These are phyloP conservation scores for Channa argus DNA, from an alignment of 2,113 vertebrate genomes.

Conservation along the genomic window DNA sequence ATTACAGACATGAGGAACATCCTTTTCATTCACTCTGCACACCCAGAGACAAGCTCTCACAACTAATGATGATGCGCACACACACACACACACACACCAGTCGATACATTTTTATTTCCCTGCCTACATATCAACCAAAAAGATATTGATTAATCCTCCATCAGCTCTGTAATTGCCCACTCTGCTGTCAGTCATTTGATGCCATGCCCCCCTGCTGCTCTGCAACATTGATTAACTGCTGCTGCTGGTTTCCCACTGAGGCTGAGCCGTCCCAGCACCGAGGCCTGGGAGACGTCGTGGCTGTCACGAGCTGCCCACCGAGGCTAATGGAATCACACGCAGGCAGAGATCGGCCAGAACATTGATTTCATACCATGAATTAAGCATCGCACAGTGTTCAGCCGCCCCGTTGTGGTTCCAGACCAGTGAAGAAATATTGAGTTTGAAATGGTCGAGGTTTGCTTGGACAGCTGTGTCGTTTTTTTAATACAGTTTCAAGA, in stretches of 20 bases:
- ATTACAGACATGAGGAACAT: constrained; percentile 1
- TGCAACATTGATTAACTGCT: constrained; percentile 45
- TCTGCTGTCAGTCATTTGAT: constrained; percentile 44
- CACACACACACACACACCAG: background rate
- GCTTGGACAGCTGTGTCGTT: background rate
- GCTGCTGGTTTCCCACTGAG: background rate
- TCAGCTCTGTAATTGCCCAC: constrained; percentile 26
- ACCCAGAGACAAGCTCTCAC: background rate
- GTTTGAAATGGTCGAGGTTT: constrained; percentile 16
- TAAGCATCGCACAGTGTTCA: background rate
- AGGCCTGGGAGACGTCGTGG: background rate
- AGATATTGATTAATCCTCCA: constrained; percentile 26
- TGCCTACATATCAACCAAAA: constrained; percentile 4
- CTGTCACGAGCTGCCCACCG: background rate
- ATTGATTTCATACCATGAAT: constrained; percentile 59
- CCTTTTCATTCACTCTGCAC: background rate
- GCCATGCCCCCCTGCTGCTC: constrained; percentile 5
- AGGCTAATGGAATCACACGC: constrained; percentile 44
- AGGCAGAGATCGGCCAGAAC: constrained; percentile 34
- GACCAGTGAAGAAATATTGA: constrained; percentile 19
- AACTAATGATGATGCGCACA: background rate
- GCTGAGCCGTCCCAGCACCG: background rate
- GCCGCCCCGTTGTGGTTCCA: constrained; percentile 8
- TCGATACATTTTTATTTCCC: constrained; percentile 13
- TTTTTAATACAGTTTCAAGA: background rate